A percentile compares a stretch with the other conserved stretches of the same genome.
Conservation (phyloP, 2,888 invertebrate genomes). For the Drosophila mulleri region DNA sequence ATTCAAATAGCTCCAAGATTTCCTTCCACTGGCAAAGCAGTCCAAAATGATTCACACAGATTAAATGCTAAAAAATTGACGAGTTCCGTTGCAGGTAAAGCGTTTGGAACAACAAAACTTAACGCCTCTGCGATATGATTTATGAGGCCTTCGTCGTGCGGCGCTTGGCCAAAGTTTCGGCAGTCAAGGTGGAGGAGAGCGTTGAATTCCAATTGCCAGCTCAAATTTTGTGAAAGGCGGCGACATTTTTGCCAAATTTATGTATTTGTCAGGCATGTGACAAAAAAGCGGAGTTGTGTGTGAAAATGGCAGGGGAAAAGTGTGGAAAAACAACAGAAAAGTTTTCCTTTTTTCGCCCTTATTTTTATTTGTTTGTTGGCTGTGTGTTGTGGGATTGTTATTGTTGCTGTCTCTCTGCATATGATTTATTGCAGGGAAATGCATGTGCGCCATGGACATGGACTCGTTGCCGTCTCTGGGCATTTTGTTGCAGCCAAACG, state of each 20-base stretch:
- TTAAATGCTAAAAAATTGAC: conserved; percentile 65
- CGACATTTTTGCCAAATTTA: conserved; percentile 83
- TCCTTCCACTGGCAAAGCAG: background rate
- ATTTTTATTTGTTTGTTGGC: conserved; percentile 38
- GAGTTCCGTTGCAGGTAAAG: conserved; percentile 27
- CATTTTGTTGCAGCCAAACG: conserved; percentile 81
- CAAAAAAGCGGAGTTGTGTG: conserved; percentile 15
- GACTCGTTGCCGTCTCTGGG: conserved; percentile 44
- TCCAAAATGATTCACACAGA: conserved; percentile 36
- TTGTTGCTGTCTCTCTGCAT: conserved; percentile 79
- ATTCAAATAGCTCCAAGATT: no score
- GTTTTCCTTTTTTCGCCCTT: conserved; percentile 40
- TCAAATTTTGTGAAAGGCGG: conserved; percentile 80
- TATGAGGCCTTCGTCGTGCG: conserved; percentile 42
- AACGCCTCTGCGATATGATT: conserved; percentile 61
- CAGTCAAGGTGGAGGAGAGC: conserved; percentile 40
- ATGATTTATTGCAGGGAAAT: conserved; percentile 79
- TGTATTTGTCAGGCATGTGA: conserved; percentile 79
- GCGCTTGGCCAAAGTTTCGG: conserved; percentile 12
- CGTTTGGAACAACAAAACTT: conserved; percentile 35
- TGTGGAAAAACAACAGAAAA: conserved; percentile 60
- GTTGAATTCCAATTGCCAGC: conserved; percentile 78
- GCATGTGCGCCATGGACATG: conserved; percentile 67
- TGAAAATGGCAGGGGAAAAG: conserved; percentile 26
- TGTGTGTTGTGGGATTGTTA: conserved; percentile 50